A percentile compares a stretch with the other conserved stretches of the same genome.
These are phyloP conservation scores for Synanthedon vespiformis DNA, from an alignment of 2,888 invertebrate genomes.

Conservation along the genomic window DNA sequence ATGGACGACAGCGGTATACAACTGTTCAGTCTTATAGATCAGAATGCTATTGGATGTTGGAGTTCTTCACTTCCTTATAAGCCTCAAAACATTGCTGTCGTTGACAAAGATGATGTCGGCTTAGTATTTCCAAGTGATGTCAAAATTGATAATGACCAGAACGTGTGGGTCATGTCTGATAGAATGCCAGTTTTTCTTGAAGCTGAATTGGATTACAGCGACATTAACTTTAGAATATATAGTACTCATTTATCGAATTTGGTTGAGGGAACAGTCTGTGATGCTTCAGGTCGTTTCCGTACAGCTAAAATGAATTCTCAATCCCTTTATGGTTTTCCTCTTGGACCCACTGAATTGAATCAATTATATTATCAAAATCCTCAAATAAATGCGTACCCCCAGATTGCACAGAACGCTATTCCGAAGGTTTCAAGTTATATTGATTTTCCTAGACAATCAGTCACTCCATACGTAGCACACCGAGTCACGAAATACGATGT, in stretches of 20 bases:
- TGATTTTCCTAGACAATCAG: slow-evolving; percentile 21
- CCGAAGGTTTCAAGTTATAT: slow-evolving; percentile 23
- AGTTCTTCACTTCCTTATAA: slow-evolving; percentile 75
- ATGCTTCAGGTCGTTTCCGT: slow-evolving; percentile 29
- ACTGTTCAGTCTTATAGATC: slow-evolving; percentile 82
- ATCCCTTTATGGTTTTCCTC: not conserved
- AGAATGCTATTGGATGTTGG: slow-evolving; percentile 88
- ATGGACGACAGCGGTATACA: slow-evolving; percentile 82
- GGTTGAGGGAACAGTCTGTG: slow-evolving; percentile 80
- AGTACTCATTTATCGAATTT: slow-evolving; percentile 76
- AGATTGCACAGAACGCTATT: slow-evolving; percentile 14
- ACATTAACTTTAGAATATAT: slow-evolving; percentile 83
- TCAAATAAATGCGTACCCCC: slow-evolving; percentile 9
- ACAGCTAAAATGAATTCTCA: not conserved
- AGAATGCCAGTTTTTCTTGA: slow-evolving; percentile 84
- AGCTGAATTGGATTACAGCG: slow-evolving; percentile 76
- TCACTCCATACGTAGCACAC: slow-evolving; percentile 13
- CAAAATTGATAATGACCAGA: slow-evolving; percentile 77
- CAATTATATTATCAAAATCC: slow-evolving; percentile 7
- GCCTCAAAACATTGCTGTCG: slow-evolving; percentile 75
- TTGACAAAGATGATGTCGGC: slow-evolving; percentile 80
- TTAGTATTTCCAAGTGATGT: slow-evolving; percentile 85
- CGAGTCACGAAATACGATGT: slow-evolving; percentile 3
- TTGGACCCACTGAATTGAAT: not conserved
- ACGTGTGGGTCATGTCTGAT: slow-evolving; percentile 86